phyloP scores from a whole-genome alignment of 2,797 vertebrate genomes.

The Coluber constrictor region DNA sequence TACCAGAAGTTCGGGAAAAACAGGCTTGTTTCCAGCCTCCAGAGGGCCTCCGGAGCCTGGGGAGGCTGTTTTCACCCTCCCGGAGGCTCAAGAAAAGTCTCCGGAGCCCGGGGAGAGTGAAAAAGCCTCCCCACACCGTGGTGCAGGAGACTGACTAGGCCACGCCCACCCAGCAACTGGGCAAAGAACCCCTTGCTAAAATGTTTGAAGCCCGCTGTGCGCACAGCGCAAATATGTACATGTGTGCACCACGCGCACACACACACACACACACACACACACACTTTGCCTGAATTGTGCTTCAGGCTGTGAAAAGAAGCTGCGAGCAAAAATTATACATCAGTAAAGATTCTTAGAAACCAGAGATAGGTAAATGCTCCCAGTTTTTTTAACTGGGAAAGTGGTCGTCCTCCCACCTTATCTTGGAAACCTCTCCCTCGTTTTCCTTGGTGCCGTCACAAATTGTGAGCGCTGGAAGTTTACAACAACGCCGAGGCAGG shows the following conservation, averaged over 20 bases:
- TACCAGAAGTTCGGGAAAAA: no score
- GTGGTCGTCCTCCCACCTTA: background rate
- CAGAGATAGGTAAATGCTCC: background rate
- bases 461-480: background rate
- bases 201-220: no score
- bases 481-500: background rate
- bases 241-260: accelerated
- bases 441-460: background rate
- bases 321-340: background rate
- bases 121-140: no score
- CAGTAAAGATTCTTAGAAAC: background rate
- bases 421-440: background rate
- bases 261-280: background rate
- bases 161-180: no score
- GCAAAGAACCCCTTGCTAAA: no score
- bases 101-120: no score
- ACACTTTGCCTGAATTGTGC: background rate
- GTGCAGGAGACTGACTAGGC: no score
- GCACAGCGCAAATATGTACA: background rate
- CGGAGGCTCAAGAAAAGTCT: no score
- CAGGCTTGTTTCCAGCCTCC: no score
- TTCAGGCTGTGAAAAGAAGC: background rate
- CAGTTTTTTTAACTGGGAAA: background rate
- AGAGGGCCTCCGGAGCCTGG: no score
- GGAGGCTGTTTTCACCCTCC: no score